phyloP scores from a whole-genome alignment of 2,888 invertebrate species.

The Dioctria rufipes region DNA sequence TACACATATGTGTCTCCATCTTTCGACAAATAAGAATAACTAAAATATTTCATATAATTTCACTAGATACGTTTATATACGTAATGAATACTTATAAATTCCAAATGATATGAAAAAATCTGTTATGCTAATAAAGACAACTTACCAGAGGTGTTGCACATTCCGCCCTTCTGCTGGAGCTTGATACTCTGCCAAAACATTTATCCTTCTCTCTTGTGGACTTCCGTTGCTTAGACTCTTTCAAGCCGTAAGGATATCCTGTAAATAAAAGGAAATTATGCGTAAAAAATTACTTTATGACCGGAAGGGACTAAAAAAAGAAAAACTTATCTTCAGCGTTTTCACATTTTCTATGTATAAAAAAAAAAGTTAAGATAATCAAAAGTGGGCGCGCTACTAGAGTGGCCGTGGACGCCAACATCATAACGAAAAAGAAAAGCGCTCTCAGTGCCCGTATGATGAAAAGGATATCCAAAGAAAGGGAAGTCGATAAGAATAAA shows the following conservation, averaged over 20 bases:
- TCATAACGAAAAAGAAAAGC: neutral
- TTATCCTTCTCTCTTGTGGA: constrained; percentile 39
- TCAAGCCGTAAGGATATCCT: constrained; percentile 21
- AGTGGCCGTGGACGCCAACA: neutral
- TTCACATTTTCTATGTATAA: neutral
- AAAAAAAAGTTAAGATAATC: too few species aligned
- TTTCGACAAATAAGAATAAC: too few species aligned
- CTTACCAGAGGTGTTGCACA: constrained; percentile 53
- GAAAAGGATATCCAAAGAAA: constrained; percentile 3
- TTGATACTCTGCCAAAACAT: neutral
- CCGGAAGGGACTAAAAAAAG: neutral
- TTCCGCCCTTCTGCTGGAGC: constrained; percentile 16
- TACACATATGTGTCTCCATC: too few species aligned
- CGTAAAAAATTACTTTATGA: constrained; percentile 25
- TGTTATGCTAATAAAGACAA: neutral
- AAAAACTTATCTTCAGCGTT: neutral
- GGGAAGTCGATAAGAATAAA: constrained; percentile 31
- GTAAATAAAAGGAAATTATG: constrained; percentile 45
- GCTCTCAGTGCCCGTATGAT: neutral
- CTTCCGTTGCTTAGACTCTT: constrained; percentile 32
- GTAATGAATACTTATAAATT: too few species aligned
- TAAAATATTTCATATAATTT: too few species aligned
- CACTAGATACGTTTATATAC: too few species aligned
- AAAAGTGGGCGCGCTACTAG: neutral
- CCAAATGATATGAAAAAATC: too few species aligned